Evolutionary conservation across 2,113 vertebrate species (phyloP), one percentile per base, ranked within the genome.

Genomic region (Plectropomus leopardus): DNA sequence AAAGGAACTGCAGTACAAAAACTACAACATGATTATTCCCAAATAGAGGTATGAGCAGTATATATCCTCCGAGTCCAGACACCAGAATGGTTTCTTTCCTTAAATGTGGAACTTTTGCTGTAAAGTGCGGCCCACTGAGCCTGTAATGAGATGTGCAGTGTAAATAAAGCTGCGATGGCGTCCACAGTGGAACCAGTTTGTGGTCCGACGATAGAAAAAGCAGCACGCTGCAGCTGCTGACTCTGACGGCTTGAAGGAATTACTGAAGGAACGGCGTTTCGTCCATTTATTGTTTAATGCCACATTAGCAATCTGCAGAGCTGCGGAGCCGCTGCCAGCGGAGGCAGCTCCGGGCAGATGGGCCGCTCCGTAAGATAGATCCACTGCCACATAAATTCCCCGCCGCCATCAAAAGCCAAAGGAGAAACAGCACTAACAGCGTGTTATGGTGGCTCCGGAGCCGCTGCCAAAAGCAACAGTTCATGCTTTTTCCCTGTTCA

Each of bases 221-320:
- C 65, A 65, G 47, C 30, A 53, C 23, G n/a, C 21, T 86, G 83
- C 84, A 84, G 87, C 85, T 91, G 83, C 84, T 64, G 85, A 82
- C 86, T 65, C 57, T 60, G 83, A 80, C 69, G 74, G 81, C 74
- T 86, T 78, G 55, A 87, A 91, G 90, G 78, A 86, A 87, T 78
- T 70, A 88, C 78, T 86, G 90, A 91, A 92, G 91, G 84, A 92
- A 78, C 76, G 53, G 58, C 68, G 76, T 78, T 85, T 85, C 72
- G 54, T 89, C 87, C 89, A 87, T 93, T 91, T 95, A 89, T 93
- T 88, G 85, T 89, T 92, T 88, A 86, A 90, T 92, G 94, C 87
- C 93, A 94, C 94, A 94, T 95, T 95, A 95, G 88, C 93, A 94
- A 93, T 93, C 92, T 94, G 95, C 91, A 80, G 82, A 44, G 84